Evolutionary conservation across 2,113 vertebrate genomes (phyloP), one percentile per base, ranked within the genome.

Genomic region (Calonectris borealis): DNA sequence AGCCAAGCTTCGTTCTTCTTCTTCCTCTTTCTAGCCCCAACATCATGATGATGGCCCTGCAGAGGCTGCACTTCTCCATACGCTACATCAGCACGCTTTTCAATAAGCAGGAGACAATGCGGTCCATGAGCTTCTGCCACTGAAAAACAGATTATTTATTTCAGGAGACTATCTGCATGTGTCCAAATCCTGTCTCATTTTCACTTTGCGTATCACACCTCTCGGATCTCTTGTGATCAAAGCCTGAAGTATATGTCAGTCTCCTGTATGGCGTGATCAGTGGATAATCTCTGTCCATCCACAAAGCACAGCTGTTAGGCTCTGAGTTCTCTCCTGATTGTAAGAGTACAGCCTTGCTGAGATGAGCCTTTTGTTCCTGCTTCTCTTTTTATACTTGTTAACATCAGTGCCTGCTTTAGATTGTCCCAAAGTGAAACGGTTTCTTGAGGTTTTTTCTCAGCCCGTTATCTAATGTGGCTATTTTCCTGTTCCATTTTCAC

Each of bases 191-290:
- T 22, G 16, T 58, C 83, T 83, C 55, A n/a, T 70, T 90, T 70
- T 80, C 72, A 49, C 83, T 69, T 93, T 64, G 61, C 55, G 4
- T 83, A 42, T 90, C 62, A 3, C 78, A 48, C 78, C 62, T 64
- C 72, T 95, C 36, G 16, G 75, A 80, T 91, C 78, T 65, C 40
- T 8, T 11, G 57, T 51, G 83, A 85, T 88, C 79, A 76, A 88
- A 93, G 79, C 52, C 75, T 51, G 62, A 40, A 55, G n/a, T 4
- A 1, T 9, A 0, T 58, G 38, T 75, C 49, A 52, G 44, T 20
- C 76, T 78, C 38, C 54, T 52, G 0, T 19, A 3, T 10, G 60
- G 52, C 4, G 4, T 27, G 66, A 52, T 65, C 38, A 26, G 42
- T n/a, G 76, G 66, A 4, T 86, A 38, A 65, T 90, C 83, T 51